Evolutionary conservation across 2,888 invertebrate species (phyloP).

Genomic region (Watsonalla binaria): DNA sequence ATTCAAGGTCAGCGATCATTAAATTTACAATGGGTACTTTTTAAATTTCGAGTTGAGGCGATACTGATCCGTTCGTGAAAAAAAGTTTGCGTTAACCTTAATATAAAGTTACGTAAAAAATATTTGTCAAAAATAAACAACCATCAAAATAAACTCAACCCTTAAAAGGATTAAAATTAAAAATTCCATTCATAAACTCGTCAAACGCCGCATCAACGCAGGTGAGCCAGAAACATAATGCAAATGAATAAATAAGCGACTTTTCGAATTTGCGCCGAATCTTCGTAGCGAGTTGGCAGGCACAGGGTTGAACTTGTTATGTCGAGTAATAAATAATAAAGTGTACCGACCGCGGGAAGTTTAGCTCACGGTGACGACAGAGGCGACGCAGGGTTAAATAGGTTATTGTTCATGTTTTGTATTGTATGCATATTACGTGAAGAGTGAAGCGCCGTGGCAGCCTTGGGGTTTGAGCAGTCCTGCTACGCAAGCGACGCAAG

Average conservation of each 20-base stretch:
- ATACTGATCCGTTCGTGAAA: too few relatives aligned
- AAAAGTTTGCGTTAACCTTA: too few relatives aligned
- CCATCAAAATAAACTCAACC: neutral
- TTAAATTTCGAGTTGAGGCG: too few relatives aligned
- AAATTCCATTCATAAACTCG: conserved; percentile 30
- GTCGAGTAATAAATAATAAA: conserved; percentile 72
- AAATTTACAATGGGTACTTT: too few relatives aligned
- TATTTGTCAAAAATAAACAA: too few relatives aligned
- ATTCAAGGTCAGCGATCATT: too few relatives aligned
- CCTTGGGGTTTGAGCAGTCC: too few relatives aligned
- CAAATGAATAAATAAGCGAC: conserved; percentile 71
- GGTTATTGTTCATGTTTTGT: neutral
- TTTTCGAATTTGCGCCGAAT: conserved; percentile 67
- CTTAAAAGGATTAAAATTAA: conserved; percentile 12
- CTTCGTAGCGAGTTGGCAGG: conserved; percentile 74
- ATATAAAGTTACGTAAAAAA: too few relatives aligned
- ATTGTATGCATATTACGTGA: too few relatives aligned
- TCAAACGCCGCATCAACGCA: conserved; percentile 21
- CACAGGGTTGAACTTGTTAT: conserved; percentile 69
- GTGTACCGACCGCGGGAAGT: conserved; percentile 3
- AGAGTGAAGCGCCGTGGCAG: too few relatives aligned
- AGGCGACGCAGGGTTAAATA: conserved; percentile 19
- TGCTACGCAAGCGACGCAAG: too few relatives aligned
- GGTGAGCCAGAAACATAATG: conserved; percentile 28
- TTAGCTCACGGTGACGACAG: conserved; percentile 25